A percentile compares a stretch with the other conserved stretches of the same genome.
phyloP scores from a whole-genome alignment of 2,113 vertebrate genomes.

The Nothoprocta pentlandii region DNA sequence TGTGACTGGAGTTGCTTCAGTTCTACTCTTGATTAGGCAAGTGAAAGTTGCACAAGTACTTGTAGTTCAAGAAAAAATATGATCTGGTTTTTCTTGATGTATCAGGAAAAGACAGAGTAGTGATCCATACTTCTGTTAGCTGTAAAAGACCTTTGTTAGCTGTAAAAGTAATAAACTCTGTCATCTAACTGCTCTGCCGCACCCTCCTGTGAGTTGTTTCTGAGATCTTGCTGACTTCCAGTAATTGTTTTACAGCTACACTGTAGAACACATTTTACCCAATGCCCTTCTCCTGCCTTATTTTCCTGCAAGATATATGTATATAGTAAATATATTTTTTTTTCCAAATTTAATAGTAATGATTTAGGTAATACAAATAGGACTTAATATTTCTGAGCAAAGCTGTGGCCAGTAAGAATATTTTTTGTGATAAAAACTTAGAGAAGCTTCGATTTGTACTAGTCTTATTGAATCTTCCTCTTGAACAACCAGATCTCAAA shows the following conservation, averaged over 20 bases:
- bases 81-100: not conserved
- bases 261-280: not conserved
- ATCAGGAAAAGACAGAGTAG: not conserved
- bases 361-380: no score
- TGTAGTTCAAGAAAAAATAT: not conserved
- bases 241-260: conserved; percentile 37
- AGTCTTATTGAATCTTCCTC: not conserved
- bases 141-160: conserved; percentile 18
- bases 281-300: conserved; percentile 4
- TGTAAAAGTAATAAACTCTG: conserved; percentile 41
- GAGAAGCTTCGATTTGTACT: not conserved
- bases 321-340: no score
- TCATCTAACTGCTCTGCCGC: not conserved
- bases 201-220: not conserved
- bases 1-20: not conserved
- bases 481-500: not conserved
- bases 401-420: not conserved
- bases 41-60: not conserved
- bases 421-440: not conserved
- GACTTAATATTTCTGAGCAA: not conserved
- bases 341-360: no score
- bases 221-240: conserved; percentile 26
- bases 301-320: not conserved
- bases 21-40: not conserved
- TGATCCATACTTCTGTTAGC: not conserved